Evolutionary conservation across 1,140 invertebrate genomes (phyloP).

Genomic region (Medauroidea extradentata): DNA sequence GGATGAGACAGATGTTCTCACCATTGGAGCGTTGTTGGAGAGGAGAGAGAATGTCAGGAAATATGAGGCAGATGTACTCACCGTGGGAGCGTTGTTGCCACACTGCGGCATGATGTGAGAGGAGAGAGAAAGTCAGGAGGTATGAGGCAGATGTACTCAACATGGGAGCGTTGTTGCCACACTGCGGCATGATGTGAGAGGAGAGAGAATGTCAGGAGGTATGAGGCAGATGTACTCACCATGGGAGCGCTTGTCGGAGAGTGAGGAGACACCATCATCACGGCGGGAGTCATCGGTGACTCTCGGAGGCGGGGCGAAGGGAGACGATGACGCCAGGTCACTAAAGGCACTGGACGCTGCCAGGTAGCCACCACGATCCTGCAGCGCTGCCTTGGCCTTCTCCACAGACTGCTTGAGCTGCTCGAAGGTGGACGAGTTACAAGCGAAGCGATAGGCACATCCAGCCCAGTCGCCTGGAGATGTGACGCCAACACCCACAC

Average conservation of each 20-base stretch:
- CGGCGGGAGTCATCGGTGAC: neutral
- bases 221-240: conserved; percentile 1
- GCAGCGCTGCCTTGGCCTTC: conserved; percentile 80
- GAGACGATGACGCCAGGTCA: conserved; percentile 45
- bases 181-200: too few relatives aligned
- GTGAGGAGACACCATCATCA: neutral
- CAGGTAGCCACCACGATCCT: conserved; percentile 44
- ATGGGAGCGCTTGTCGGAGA: conserved; percentile 10
- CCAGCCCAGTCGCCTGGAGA: conserved; percentile 61
- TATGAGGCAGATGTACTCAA: too few relatives aligned
- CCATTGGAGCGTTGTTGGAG: too few relatives aligned
- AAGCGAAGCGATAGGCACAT: conserved; percentile 57
- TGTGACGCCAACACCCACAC: conserved; percentile 31
- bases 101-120: too few relatives aligned
- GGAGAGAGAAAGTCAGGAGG: too few relatives aligned
- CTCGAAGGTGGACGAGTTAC: conserved; percentile 75
- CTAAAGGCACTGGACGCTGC: conserved; percentile 26
- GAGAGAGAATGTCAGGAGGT: too few relatives aligned
- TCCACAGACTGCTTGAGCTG: conserved; percentile 84
- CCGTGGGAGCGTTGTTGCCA: too few relatives aligned
- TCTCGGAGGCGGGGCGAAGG: conserved; percentile 19
- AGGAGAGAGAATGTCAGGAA: neutral
- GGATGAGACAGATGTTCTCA: too few relatives aligned
- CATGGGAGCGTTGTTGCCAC: too few relatives aligned
- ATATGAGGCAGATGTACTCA: too few relatives aligned